Evolutionary conservation across 2,113 vertebrate genomes (phyloP).

Genomic region (Dermatemys mawii): DNA sequence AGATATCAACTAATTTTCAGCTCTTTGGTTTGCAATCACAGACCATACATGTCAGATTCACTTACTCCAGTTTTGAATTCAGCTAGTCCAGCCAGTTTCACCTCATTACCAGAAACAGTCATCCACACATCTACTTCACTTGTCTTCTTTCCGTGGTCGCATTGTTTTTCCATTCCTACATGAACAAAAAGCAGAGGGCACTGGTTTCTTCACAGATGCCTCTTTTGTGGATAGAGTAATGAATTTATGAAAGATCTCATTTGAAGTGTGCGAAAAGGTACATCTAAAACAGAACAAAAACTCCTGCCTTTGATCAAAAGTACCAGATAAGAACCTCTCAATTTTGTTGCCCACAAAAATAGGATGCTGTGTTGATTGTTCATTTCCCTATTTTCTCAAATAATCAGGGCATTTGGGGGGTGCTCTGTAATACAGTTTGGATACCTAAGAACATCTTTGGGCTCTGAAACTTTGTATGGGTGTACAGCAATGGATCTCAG

Average conservation of each 20-base stretch:
- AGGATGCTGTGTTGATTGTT: not conserved
- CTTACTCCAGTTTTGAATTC: slow-evolving; percentile 56
- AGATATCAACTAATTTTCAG: slow-evolving; percentile 69
- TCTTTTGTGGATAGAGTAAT: not conserved
- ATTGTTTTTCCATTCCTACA: not conserved
- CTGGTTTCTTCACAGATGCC: not conserved
- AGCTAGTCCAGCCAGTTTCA: slow-evolving; percentile 42
- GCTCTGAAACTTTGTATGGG: not conserved
- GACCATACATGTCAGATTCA: slow-evolving; percentile 57
- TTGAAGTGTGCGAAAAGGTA: not conserved
- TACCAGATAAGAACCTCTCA: not conserved
- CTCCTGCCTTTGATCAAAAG: not conserved
- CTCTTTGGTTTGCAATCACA: slow-evolving; percentile 51
- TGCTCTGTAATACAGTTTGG: not conserved
- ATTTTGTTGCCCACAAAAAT: not conserved
- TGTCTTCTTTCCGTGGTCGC: slow-evolving; percentile 7
- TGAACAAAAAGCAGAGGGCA: not conserved
- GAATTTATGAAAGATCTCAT: not conserved
- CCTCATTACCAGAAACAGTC: slow-evolving; percentile 51
- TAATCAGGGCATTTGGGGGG: not conserved
- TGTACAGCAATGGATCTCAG: not conserved
- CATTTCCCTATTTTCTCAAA: not conserved
- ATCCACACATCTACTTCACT: slow-evolving; percentile 13
- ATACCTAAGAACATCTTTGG: not conserved
- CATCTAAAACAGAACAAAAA: not conserved